Conservation (phyloP, 2,888 invertebrate genomes). For the Xestia rhomboidea region DNA sequence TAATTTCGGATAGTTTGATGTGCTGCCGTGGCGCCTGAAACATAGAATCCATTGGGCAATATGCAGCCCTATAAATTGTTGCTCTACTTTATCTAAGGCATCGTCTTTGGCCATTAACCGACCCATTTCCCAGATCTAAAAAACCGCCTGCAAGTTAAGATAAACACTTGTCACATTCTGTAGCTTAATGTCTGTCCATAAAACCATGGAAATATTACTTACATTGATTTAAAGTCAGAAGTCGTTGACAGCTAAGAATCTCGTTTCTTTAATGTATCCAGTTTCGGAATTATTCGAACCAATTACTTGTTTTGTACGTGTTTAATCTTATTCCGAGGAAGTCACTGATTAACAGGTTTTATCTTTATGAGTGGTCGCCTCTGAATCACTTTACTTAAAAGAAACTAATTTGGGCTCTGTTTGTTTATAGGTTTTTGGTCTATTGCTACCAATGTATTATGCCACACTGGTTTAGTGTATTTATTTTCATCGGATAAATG, state of each 20-base stretch:
- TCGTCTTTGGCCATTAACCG: conserved; percentile 22
- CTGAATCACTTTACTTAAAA: conserved; percentile 76
- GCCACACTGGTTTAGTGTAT: conserved; percentile 26
- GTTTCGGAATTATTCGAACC: conserved; percentile 75
- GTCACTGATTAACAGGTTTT: conserved; percentile 83
- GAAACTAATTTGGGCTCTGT: conserved; percentile 65
- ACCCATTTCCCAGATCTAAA: conserved; percentile 32
- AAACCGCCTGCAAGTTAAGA: conserved; percentile 30
- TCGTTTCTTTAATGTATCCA: conserved; percentile 76
- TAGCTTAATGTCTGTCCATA: conserved; percentile 40
- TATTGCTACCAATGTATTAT: conserved; percentile 13
- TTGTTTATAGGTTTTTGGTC: conserved; percentile 49
- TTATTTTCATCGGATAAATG: conserved; percentile 40
- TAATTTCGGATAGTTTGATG: too few species aligned
- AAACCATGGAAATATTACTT: conserved; percentile 55
- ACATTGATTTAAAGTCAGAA: conserved; percentile 60
- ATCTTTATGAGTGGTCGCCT: conserved; percentile 76
- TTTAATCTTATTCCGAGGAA: conserved; percentile 83
- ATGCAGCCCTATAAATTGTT: neutral
- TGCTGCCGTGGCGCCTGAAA: neutral
- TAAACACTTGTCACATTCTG: conserved; percentile 51
- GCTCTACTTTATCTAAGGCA: conserved; percentile 38
- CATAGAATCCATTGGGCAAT: neutral
- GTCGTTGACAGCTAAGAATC: conserved; percentile 69
- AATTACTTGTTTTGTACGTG: conserved; percentile 78